Evolutionary conservation across 2,113 vertebrate genomes (phyloP), one percentile per base, ranked within the genome.

Genomic region (Muntiacus reevesi): DNA sequence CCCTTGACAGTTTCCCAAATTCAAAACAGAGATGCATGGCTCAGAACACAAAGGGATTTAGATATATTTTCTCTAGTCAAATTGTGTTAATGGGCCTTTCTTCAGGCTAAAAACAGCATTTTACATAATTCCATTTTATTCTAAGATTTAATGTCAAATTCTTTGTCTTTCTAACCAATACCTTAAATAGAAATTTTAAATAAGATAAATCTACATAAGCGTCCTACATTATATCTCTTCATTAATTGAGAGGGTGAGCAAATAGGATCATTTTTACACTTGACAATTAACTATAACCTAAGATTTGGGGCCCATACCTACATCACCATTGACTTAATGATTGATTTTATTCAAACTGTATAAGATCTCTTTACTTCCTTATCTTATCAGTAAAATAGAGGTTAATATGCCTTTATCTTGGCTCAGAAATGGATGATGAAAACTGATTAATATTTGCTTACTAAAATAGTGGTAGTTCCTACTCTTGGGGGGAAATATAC

Each of bases 101-200:
- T 89, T 84, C 45, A 87, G 14, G 5, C 33, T 96, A 7, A 93
- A 97, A 95, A 91, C 76, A 93, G 4, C 27, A 86, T 96, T 95
- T 95, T 86, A 74, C 89, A 78, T 78, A 67, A 87, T 23, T 47
- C 15, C 12, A 47, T 85, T 95, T 59, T 86, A 2, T 67, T 87
- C 64, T 71, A 94, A 88, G 27, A 91, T 47, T 95, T 87, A 28
- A 81, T 45, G 19, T 4, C 36, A 92, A 64, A 87, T 93, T 92
- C 64, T 98, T 95, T 92, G 43, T 64, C 78, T 91, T 95, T 93
- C 50, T 96, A 91, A 91, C 50, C 47, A 90, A 43, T 60, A 84
- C 33, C 33, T 76, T 93, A 36, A 93, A 76, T n/a, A 33, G n/a
- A 88, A 90, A 89, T 71, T 89, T 88, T 92, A 89, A 87, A 10